These are phyloP conservation scores for Macrotis lagotis DNA, from an alignment of 2,113 vertebrate species.

Conservation along the genomic window DNA sequence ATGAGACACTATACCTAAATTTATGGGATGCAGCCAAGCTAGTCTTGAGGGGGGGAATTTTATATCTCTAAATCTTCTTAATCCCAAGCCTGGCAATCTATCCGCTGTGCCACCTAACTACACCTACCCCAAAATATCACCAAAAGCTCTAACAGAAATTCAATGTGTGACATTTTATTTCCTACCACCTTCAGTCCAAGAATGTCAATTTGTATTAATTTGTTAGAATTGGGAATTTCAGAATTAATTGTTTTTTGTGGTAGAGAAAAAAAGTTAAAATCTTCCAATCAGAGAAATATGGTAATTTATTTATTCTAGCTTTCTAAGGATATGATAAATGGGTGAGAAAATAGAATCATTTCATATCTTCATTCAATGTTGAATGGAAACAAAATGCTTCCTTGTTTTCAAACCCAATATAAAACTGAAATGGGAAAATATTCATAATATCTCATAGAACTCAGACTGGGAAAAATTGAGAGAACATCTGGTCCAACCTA, in stretches of 20 bases:
- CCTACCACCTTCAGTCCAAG: background rate
- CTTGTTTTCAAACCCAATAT: background rate
- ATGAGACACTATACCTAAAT: too few relatives aligned
- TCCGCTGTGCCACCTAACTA: background rate
- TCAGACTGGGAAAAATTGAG: background rate
- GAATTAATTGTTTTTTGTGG: background rate
- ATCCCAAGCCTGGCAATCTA: too few relatives aligned
- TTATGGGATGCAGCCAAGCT: too few relatives aligned
- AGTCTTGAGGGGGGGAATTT: too few relatives aligned
- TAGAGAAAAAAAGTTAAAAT: background rate
- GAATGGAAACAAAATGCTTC: background rate
- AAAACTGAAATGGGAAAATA: background rate
- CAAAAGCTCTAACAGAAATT: background rate
- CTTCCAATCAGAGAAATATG: constrained; percentile 44
- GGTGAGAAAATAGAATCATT: background rate
- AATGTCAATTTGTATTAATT: background rate
- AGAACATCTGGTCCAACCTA: background rate
- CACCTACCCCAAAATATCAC: background rate
- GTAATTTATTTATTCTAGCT: too few relatives aligned
- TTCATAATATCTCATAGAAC: background rate
- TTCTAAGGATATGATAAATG: background rate
- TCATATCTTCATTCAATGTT: background rate
- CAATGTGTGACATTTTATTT: background rate
- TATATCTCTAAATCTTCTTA: too few relatives aligned
- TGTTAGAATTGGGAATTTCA: background rate